phyloP scores from a whole-genome alignment of 2,888 invertebrate genomes.

The Epiblema foenella region DNA sequence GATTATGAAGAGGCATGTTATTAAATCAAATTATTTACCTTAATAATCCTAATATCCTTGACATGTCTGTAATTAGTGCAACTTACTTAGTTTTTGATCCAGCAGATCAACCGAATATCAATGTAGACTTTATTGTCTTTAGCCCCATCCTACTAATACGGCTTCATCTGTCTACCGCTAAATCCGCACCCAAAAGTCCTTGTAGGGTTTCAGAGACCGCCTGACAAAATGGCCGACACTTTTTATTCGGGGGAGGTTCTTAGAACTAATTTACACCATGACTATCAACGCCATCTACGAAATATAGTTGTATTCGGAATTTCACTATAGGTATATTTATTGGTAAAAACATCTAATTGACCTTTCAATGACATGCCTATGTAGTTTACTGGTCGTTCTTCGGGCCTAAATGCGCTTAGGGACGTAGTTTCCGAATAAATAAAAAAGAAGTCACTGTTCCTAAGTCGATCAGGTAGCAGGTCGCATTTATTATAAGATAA shows the following conservation, averaged over 20 bases:
- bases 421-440: no score
- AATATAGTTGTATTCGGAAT: neutral
- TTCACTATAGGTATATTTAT: neutral
- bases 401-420: no score
- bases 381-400: no score
- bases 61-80: constrained; percentile 57
- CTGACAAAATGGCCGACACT: constrained; percentile 73
- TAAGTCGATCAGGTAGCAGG: no score
- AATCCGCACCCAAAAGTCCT: constrained; percentile 67
- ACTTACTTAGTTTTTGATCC: constrained; percentile 47
- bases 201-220: constrained; percentile 72
- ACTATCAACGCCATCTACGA: neutral
- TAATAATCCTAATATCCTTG: constrained; percentile 47
- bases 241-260: constrained; percentile 56
- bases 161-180: constrained; percentile 69
- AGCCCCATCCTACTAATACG: constrained; percentile 55
- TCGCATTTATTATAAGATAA: no score
- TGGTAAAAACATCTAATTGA: neutral
- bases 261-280: constrained; percentile 47
- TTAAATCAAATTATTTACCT: constrained; percentile 20
- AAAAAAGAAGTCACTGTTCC: no score
- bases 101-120: constrained; percentile 40
- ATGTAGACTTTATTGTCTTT: constrained; percentile 53
- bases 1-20: constrained; percentile 10
- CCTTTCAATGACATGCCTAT: no score